Conservation (phyloP, 2,113 vertebrate genomes). For the Lipotes vexillifer region DNA sequence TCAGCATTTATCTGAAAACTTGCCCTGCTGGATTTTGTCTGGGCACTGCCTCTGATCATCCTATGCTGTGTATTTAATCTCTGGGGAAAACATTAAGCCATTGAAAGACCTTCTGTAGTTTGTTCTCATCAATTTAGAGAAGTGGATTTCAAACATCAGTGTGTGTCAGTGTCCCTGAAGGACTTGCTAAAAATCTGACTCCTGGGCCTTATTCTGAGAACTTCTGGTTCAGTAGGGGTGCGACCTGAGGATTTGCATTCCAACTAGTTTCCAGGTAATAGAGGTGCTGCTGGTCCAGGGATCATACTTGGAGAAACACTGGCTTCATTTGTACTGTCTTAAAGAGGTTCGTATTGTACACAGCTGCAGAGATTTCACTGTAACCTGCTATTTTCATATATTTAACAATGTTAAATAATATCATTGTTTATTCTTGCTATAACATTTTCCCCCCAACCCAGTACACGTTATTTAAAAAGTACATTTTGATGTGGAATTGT, state of each 20-base stretch:
- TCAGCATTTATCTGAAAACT: neutral
- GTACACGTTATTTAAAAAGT: neutral
- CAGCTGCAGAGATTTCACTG: neutral
- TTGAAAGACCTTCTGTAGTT: neutral
- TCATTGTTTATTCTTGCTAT: neutral
- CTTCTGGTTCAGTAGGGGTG: neutral
- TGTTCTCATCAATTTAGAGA: neutral
- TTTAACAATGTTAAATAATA: neutral
- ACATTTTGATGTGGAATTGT: neutral
- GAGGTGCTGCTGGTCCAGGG: neutral
- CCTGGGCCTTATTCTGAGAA: neutral
- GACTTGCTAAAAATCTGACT: neutral
- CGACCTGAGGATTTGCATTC: neutral
- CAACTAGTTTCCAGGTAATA: neutral
- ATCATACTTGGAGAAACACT: neutral
- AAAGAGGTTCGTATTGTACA: neutral
- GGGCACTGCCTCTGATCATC: neutral
- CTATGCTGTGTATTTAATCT: neutral
- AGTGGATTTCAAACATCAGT: neutral
- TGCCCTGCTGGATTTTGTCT: neutral
- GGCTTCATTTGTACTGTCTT: neutral
- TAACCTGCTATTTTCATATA: neutral
- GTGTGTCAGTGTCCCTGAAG: neutral
- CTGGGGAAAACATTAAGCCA: neutral
- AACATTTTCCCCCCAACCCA: neutral